These are phyloP conservation scores for Hippocampus guttulatus DNA, from an alignment of 2,113 vertebrate species.

Conservation along the genomic window DNA sequence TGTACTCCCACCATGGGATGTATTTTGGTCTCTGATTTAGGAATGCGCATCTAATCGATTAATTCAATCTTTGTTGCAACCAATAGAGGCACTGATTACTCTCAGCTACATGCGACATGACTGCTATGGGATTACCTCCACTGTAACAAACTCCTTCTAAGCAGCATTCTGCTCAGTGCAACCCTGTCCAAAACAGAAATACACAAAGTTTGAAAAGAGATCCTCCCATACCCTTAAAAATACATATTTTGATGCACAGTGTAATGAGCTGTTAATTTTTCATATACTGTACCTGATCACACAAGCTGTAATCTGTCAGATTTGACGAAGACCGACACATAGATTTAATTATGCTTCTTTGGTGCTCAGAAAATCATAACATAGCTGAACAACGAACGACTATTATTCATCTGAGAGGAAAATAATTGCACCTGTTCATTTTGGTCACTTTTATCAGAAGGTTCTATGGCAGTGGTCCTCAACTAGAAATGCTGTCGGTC, in stretches of 20 bases:
- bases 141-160: too few relatives aligned
- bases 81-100: neutral
- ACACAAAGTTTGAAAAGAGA: neutral
- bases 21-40: conserved; percentile 1
- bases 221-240: neutral
- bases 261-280: neutral
- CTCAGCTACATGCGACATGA: too few relatives aligned
- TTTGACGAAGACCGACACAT: neutral
- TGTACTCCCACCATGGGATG: conserved; percentile 15
- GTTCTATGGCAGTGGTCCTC: neutral
- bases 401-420: neutral
- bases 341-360: neutral
- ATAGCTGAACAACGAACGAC: neutral
- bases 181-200: too few relatives aligned
- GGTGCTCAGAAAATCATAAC: neutral
- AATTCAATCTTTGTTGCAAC: neutral
- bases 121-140: too few relatives aligned
- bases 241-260: neutral
- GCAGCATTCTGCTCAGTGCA: too few relatives aligned
- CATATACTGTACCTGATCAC: neutral
- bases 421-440: neutral
- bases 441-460: neutral
- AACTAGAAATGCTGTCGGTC: too few relatives aligned
- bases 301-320: neutral
- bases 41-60: neutral